Base-by-base conservation (phyloP, 2,888 invertebrate species). In the Pachymerium ferrugineum region DNA sequence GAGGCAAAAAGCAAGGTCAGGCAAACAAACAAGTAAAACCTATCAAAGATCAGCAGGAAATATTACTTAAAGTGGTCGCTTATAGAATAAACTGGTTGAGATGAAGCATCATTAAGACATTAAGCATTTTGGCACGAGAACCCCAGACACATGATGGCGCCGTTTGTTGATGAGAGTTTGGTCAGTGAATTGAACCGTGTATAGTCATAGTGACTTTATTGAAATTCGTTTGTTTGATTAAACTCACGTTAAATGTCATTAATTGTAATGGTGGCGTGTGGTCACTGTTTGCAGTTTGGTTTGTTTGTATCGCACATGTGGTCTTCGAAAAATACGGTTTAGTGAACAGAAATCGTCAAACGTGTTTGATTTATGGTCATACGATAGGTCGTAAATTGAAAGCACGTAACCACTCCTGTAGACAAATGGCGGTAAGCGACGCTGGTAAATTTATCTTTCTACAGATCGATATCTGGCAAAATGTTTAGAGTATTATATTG, bases 21-120 rank as follows among this genome's bases (percentile, higher is more conserved):
- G 62, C 62, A 62, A 62, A 62, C 62, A 62, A 62, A 62, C 62
- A 62, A 62, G 62, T 25, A 62, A 62, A 62, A 62, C 62, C 62
- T 62, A 62, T 62, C 62, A 62, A 62, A 62, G 62, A 62, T 62
- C 62, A 62, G 62, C 62, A 62, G 62, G 62, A 62, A 62, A 62
- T 62, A 62, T 62, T 62, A 62, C 62, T 62, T 62, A 62, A 62
- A 62, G 62, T n/a, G n/a, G n/a, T 14, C 62, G 22, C 28, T 62
- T 62, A 62, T n/a, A 62, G 62, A 62, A 62, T 62, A 62, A 62
- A 62, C 62, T 62, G 28, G 62, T 62, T 62, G 62, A 62, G 62
- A 62, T 62, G 62, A 62, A n/a, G 25, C 62, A 62, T 62, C 62
- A 62, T 62, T 62, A 62, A 62, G 62, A 62, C 62, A 28, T 62